Evolutionary conservation across 2,888 invertebrate species (phyloP).

Genomic region (Drosophila mimetica): DNA sequence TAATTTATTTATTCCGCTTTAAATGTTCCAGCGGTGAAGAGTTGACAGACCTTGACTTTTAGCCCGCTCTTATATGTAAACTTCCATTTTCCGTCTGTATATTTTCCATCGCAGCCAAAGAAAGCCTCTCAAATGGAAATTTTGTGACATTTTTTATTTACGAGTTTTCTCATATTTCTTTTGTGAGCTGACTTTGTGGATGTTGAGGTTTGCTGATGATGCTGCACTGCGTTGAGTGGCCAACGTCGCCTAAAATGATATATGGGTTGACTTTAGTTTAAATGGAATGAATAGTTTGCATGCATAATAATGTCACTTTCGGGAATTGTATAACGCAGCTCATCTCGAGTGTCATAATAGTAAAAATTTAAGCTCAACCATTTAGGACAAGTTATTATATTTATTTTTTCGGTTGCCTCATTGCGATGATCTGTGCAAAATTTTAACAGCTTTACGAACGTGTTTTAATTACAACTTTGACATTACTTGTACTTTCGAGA

Average conservation of each 20-base stretch:
- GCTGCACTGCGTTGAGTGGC: conserved; percentile 37
- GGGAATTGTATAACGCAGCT: conserved; percentile 24
- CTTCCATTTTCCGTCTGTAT: conserved; percentile 20
- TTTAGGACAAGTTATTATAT: conserved; percentile 2
- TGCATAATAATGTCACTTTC: conserved; percentile 57
- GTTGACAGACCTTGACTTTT: conserved; percentile 51
- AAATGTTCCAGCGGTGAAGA: conserved; percentile 34
- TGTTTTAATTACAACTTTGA: conserved; percentile 76
- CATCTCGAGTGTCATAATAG: conserved; percentile 6
- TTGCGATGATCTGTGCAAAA: conserved; percentile 9
- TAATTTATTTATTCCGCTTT: conserved; percentile 55
- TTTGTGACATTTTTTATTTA: conserved; percentile 75
- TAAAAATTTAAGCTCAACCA: conserved; percentile 5
- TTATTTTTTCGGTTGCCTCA: conserved; percentile 13
- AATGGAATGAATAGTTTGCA: conserved; percentile 49
- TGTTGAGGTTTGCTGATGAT: conserved; percentile 16
- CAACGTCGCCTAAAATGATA: conserved; percentile 25
- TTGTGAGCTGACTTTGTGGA: conserved; percentile 41
- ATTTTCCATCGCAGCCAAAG: conserved; percentile 6
- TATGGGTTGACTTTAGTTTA: conserved; percentile 20
- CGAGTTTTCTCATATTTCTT: conserved; percentile 54
- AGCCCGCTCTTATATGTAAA: conserved; percentile 12
- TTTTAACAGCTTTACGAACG: conserved; percentile 18
- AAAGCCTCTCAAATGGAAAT: conserved; percentile 68
- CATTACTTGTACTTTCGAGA: conserved; percentile 78